Conservation (phyloP, 2,888 invertebrate genomes). For the Ophion slaviceki region DNA sequence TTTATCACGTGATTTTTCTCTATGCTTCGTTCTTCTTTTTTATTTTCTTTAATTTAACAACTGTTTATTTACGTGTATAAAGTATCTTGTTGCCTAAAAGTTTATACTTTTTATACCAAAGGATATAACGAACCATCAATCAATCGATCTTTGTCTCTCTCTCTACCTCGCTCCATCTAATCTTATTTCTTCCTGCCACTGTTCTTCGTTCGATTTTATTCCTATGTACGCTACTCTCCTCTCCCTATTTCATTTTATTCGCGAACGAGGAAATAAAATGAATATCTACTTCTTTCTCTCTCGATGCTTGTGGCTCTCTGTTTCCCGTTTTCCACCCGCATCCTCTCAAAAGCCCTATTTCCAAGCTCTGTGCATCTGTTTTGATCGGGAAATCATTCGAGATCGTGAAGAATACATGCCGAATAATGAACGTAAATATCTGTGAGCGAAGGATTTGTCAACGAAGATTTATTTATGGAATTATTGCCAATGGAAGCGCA, state of each 20-base stretch:
- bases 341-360: not conserved
- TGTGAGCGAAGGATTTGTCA: constrained; percentile 4
- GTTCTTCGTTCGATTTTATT: constrained; percentile 45
- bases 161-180: constrained; percentile 9
- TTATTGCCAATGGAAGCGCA: not conserved
- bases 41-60: too few relatives aligned
- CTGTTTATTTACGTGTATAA: too few relatives aligned
- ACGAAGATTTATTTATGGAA: not conserved
- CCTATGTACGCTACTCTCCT: constrained; percentile 9
- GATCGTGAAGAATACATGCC: constrained; percentile 6
- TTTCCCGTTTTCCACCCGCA: not conserved
- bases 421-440: constrained; percentile 13
- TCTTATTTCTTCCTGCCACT: constrained; percentile 35
- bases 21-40: not conserved
- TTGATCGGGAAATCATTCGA: not conserved
- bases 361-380: not conserved
- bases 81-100: too few relatives aligned
- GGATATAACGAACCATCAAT: too few relatives aligned
- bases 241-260: constrained; percentile 15
- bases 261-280: not conserved
- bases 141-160: not conserved
- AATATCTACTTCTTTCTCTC: not conserved
- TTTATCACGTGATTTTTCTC: not conserved
- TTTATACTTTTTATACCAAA: too few relatives aligned
- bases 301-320: not conserved